Percentiles rank a stretch among this genome's conserved stretches.
These are phyloP conservation scores for Vanessa tameamea DNA, from an alignment of 1,140 invertebrate species.

Conservation along the genomic window DNA sequence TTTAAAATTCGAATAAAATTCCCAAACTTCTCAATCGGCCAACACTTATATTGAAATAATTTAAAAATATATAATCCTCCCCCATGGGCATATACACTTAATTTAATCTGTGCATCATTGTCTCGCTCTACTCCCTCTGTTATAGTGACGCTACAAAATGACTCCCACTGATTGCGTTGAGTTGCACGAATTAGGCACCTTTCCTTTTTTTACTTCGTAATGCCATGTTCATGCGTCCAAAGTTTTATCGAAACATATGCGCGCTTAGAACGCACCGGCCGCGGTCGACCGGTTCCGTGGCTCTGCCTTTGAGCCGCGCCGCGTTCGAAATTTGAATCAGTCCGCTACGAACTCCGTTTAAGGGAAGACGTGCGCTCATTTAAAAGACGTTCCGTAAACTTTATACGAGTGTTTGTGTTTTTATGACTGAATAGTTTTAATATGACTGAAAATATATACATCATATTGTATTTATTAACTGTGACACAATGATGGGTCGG, in stretches of 20 bases:
- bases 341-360: conserved; percentile 48
- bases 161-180: conserved; percentile 70
- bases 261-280: conserved; percentile 64
- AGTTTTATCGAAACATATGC: conserved; percentile 75
- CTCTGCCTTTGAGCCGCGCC: conserved; percentile 69
- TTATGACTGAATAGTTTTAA: conserved; percentile 60
- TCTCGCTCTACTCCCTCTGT: conserved; percentile 40
- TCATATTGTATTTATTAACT: conserved; percentile 45
- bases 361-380: conserved; percentile 41
- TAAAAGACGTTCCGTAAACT: conserved; percentile 54
- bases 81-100: conserved; percentile 61
- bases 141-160: conserved; percentile 56
- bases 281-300: conserved; percentile 66
- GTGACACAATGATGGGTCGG: conserved; percentile 61
- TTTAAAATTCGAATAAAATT: conserved; percentile 44
- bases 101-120: conserved; percentile 66
- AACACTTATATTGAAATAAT: conserved; percentile 67
- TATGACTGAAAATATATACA: conserved; percentile 60
- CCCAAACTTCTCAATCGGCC: conserved; percentile 61
- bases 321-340: conserved; percentile 67
- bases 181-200: conserved; percentile 74
- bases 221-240: conserved; percentile 70
- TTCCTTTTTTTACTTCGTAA: conserved; percentile 67
- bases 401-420: conserved; percentile 55
- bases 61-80: conserved; percentile 62